phyloP scores from a whole-genome alignment of 2,113 vertebrate species.

The Ctenomys sociabilis region DNA sequence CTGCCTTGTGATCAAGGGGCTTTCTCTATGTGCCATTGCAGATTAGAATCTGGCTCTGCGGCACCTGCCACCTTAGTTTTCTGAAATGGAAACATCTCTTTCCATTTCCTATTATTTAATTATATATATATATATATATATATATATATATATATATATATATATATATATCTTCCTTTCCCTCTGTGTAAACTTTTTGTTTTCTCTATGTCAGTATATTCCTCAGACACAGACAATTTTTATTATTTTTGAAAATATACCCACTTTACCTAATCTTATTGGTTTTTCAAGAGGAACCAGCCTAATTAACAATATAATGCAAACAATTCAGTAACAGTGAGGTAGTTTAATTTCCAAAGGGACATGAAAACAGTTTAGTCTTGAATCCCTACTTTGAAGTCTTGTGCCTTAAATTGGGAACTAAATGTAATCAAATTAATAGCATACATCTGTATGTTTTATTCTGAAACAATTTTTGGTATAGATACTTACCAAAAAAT shows the following conservation, averaged over 20 bases:
- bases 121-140: not conserved
- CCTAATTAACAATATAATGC: not conserved
- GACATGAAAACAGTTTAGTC: not conserved
- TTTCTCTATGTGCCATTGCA: not conserved
- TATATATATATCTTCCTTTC: not conserved
- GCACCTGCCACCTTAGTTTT: not conserved
- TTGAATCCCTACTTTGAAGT: not conserved
- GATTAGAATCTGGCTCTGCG: not conserved
- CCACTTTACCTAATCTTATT: not conserved
- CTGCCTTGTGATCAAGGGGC: not conserved
- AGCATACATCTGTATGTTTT: not conserved
- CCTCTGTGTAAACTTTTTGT: not conserved
- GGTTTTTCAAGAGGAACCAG: not conserved
- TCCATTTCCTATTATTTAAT: not conserved
- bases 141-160: no score
- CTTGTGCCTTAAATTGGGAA: slow-evolving; percentile 2
- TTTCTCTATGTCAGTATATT: not conserved
- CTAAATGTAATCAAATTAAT: not conserved
- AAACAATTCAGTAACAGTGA: not conserved
- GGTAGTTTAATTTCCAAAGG: not conserved
- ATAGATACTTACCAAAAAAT: not conserved
- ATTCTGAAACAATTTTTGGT: not conserved
- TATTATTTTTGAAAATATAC: not conserved
- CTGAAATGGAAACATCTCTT: not conserved
- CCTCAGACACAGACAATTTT: not conserved